phyloP scores from a whole-genome alignment of 2,113 vertebrate species.

The Tachuris rubrigastra region DNA sequence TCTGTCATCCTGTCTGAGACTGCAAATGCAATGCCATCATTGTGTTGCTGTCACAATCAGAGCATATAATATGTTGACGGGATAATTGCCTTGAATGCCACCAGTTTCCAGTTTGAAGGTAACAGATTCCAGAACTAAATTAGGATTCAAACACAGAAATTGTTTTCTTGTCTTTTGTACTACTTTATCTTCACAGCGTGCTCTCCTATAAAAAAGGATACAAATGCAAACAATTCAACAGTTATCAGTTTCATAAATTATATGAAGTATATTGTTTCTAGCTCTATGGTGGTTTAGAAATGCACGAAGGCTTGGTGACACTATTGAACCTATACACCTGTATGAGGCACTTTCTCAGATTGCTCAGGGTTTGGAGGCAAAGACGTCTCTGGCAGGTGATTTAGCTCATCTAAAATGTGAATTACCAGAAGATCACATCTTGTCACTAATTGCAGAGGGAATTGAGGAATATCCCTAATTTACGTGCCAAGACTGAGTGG shows the following conservation, averaged over 20 bases:
- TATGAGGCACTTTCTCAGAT: neutral
- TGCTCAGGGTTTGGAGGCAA: neutral
- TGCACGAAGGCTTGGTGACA: neutral
- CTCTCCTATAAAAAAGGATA: neutral
- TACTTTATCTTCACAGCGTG: neutral
- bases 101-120: neutral
- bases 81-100: constrained; percentile 20
- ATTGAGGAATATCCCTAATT: neutral
- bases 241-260: neutral
- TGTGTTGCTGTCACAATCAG: constrained; percentile 4
- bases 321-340: neutral
- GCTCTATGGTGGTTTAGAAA: neutral
- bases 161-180: neutral
- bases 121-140: neutral
- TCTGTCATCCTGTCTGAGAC: constrained; percentile 19
- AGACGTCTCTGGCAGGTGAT: neutral
- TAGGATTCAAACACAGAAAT: neutral
- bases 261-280: neutral
- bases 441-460: neutral
- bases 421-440: neutral
- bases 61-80: neutral
- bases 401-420: neutral
- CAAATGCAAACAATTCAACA: neutral
- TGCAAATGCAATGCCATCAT: neutral
- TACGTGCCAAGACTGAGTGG: neutral